phyloP scores from a whole-genome alignment of 2,113 vertebrate genomes.

The Xyrauchen texanus region DNA sequence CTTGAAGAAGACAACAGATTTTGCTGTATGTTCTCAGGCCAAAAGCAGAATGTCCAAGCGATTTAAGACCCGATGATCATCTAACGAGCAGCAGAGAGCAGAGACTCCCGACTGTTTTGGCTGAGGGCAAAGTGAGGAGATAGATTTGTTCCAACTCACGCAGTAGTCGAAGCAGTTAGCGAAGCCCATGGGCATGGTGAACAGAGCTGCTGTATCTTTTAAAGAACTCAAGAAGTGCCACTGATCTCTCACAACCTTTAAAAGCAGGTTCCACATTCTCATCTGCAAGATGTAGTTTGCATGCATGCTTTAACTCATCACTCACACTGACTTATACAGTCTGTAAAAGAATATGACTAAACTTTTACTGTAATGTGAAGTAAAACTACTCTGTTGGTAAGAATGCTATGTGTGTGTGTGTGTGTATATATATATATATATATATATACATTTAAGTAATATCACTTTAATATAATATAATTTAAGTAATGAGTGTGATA shows the following conservation, averaged over 20 bases:
- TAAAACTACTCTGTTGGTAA: neutral
- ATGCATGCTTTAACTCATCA: neutral
- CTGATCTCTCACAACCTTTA: slow-evolving; percentile 26
- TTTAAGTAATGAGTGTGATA: too few relatives aligned
- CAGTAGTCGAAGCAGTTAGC: slow-evolving; percentile 31
- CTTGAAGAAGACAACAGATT: slow-evolving; percentile 33
- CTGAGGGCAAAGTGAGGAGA: slow-evolving; percentile 32
- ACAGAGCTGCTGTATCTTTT: slow-evolving; percentile 16
- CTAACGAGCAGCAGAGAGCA: slow-evolving; percentile 8
- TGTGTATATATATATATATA: too few relatives aligned
- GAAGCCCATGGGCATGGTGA: slow-evolving; percentile 6
- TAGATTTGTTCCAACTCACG: slow-evolving; percentile 37
- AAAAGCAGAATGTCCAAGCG: slow-evolving; percentile 40
- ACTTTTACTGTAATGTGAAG: neutral
- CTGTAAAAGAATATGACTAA: too few relatives aligned
- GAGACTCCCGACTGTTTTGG: slow-evolving; percentile 27
- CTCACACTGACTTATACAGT: neutral
- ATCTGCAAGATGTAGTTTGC: neutral
- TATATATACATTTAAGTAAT: too few relatives aligned
- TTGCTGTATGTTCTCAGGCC: slow-evolving; percentile 36
- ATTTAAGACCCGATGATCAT: slow-evolving; percentile 40
- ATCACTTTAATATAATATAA: too few relatives aligned
- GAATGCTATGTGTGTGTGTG: too few relatives aligned
- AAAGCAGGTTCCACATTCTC: neutral
- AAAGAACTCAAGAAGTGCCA: slow-evolving; percentile 26